Percentiles rank a stretch among this genome's conserved stretches.
These are phyloP conservation scores for Nerophis ophidion DNA, from an alignment of 2,113 vertebrate species.

Conservation along the genomic window DNA sequence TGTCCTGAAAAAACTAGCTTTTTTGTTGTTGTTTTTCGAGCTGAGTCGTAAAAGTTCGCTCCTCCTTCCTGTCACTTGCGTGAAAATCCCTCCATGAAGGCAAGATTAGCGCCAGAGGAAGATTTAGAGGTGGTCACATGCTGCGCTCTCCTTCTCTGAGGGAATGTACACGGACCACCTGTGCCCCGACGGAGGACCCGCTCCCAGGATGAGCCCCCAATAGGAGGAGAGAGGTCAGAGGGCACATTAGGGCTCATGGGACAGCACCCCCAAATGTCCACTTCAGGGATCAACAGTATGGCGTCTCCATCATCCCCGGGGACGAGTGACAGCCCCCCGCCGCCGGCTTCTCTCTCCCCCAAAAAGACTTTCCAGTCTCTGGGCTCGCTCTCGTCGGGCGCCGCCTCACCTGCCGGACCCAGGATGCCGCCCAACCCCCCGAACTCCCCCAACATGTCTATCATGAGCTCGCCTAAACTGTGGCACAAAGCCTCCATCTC, in stretches of 20 bases:
- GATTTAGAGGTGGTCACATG: constrained; percentile 78
- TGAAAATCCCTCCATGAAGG: constrained; percentile 75
- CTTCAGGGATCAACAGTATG: constrained; percentile 59
- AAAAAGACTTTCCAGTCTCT: constrained; percentile 46
- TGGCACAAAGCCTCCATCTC: constrained; percentile 75
- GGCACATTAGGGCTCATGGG: constrained; percentile 28
- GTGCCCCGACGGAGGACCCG: constrained; percentile 22
- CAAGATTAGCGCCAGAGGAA: constrained; percentile 75
- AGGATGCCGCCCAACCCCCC: constrained; percentile 19
- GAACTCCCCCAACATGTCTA: constrained; percentile 37
- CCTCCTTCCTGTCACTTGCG: constrained; percentile 41
- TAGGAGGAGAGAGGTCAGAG: not conserved
- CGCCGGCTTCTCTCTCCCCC: constrained; percentile 29
- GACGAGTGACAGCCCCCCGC: constrained; percentile 27
- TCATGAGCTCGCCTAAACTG: constrained; percentile 69
- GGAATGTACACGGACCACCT: not conserved
- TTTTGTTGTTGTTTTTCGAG: too few relatives aligned
- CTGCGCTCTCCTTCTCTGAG: constrained; percentile 25
- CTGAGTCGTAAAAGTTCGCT: constrained; percentile 2
- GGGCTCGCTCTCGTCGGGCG: constrained; percentile 49
- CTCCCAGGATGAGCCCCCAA: not conserved
- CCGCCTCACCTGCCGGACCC: constrained; percentile 9
- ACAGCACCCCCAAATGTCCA: constrained; percentile 41
- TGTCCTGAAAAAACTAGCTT: too few relatives aligned
- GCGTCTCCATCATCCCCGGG: constrained; percentile 54